phyloP scores from a whole-genome alignment of 2,888 invertebrate genomes.

The Pseudococcus viburni region DNA sequence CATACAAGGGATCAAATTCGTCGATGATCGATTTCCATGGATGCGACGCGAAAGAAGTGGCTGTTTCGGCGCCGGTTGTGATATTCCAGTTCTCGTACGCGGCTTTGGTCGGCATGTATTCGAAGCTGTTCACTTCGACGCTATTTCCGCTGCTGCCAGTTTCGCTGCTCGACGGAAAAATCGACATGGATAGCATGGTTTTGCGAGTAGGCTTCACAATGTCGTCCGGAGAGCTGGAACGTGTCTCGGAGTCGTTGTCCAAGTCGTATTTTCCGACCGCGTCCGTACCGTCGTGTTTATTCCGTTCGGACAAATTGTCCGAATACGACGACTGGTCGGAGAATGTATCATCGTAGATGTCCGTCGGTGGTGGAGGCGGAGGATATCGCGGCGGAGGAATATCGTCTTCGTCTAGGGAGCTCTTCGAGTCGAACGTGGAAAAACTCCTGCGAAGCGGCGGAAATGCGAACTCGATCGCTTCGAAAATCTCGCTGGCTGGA shows the following conservation, averaged over 20 bases:
- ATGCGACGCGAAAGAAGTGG: background rate
- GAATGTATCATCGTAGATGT: slow-evolving; percentile 25
- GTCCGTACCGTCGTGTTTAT: slow-evolving; percentile 27
- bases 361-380: slow-evolving; percentile 36
- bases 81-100: slow-evolving; percentile 59
- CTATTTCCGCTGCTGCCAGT: slow-evolving; percentile 64
- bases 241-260: slow-evolving; percentile 57
- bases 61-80: background rate
- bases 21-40: slow-evolving; percentile 51
- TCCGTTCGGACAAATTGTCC: slow-evolving; percentile 53
- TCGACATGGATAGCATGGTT: background rate
- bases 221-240: slow-evolving; percentile 42
- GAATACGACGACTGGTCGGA: slow-evolving; percentile 63
- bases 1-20: slow-evolving; percentile 63
- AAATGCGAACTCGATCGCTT: slow-evolving; percentile 60
- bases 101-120: slow-evolving; percentile 13
- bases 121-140: slow-evolving; percentile 53
- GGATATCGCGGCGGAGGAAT: slow-evolving; percentile 55
- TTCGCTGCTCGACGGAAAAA: slow-evolving; percentile 62
- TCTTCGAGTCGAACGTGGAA: background rate
- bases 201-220: slow-evolving; percentile 2
- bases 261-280: slow-evolving; percentile 35
- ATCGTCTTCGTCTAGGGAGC: slow-evolving; percentile 17
- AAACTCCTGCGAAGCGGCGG: slow-evolving; percentile 20
- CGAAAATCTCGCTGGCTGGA: slow-evolving; percentile 59